Evolutionary conservation across 2,888 invertebrate genomes (phyloP).

Genomic region (Clivina fossor): DNA sequence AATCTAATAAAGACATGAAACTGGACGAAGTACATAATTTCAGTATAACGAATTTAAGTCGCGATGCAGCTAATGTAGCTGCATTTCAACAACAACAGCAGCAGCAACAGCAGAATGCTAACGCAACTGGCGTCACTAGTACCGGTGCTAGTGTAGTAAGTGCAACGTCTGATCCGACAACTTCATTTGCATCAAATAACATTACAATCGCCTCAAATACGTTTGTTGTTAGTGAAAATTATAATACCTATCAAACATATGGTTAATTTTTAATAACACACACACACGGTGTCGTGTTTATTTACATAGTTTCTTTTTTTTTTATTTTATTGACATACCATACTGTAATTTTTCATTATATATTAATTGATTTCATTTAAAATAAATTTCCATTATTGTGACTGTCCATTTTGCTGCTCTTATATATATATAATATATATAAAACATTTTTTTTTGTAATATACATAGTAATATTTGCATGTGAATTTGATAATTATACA

Average conservation of each 20-base stretch:
- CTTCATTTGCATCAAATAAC: slow-evolving; percentile 21
- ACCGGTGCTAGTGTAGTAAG: neutral
- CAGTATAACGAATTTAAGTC: slow-evolving; percentile 35
- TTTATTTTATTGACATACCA: too few species aligned
- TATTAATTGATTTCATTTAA: too few species aligned
- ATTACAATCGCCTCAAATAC: slow-evolving; percentile 23
- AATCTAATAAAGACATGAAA: slow-evolving; percentile 28
- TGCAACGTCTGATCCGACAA: slow-evolving; percentile 24
- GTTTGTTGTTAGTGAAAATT: slow-evolving; percentile 27
- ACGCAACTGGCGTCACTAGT: slow-evolving; percentile 1
- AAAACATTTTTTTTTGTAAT: neutral
- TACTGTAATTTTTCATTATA: too few species aligned
- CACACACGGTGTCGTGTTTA: neutral
- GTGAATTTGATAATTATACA: slow-evolving; percentile 18
- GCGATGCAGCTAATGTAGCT: slow-evolving; percentile 26
- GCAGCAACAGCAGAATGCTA: slow-evolving; percentile 23
- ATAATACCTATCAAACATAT: slow-evolving; percentile 31
- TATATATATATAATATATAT: too few species aligned
- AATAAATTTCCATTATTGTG: too few species aligned
- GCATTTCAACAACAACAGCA: slow-evolving; percentile 29
- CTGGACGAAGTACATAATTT: slow-evolving; percentile 39
- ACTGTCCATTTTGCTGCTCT: too few species aligned
- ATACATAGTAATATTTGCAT: slow-evolving; percentile 12
- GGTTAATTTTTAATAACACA: slow-evolving; percentile 20
- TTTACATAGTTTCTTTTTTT: neutral